Percentiles rank a stretch among this genome's conserved stretches.
Conservation (phyloP, 2,113 vertebrate genomes). For the Chaetorhynchus papuensis region DNA sequence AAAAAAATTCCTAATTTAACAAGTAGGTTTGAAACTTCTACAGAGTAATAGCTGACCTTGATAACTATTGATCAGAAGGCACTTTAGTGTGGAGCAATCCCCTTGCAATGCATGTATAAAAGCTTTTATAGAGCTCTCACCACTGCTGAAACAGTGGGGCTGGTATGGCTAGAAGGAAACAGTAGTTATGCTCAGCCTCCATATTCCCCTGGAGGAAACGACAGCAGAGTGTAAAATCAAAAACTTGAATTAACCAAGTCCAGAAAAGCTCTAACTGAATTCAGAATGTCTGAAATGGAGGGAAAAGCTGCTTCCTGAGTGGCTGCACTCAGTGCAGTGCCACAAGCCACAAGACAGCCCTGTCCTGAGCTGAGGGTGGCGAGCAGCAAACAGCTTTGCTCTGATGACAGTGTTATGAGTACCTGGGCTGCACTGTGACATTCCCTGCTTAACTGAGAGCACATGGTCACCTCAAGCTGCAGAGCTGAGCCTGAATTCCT, state of each 20-base stretch:
- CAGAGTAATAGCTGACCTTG: background rate
- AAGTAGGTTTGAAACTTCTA: background rate
- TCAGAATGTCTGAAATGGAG: background rate
- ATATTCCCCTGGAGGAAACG: rapidly evolving
- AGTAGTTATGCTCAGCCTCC: background rate
- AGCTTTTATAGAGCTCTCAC: background rate
- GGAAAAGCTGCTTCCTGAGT: background rate
- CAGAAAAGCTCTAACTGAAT: background rate
- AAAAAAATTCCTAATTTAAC: background rate
- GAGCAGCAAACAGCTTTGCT: background rate
- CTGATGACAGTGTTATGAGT: rapidly evolving
- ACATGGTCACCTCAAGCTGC: background rate
- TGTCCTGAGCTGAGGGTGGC: background rate
- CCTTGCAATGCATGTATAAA: background rate
- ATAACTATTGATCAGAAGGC: background rate
- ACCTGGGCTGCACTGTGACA: background rate
- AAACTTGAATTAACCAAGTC: background rate
- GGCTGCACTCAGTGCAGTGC: background rate
- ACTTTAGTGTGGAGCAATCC: background rate
- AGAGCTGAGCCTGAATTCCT: background rate
- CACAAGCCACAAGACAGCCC: background rate
- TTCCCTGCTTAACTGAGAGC: background rate
- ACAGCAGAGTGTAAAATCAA: background rate
- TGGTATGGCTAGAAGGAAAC: background rate
- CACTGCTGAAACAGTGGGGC: background rate